Percentiles rank a stretch among this genome's conserved stretches.
Evolutionary conservation across 2,113 vertebrate genomes (phyloP).

Genomic region (Tringa solitaria): DNA sequence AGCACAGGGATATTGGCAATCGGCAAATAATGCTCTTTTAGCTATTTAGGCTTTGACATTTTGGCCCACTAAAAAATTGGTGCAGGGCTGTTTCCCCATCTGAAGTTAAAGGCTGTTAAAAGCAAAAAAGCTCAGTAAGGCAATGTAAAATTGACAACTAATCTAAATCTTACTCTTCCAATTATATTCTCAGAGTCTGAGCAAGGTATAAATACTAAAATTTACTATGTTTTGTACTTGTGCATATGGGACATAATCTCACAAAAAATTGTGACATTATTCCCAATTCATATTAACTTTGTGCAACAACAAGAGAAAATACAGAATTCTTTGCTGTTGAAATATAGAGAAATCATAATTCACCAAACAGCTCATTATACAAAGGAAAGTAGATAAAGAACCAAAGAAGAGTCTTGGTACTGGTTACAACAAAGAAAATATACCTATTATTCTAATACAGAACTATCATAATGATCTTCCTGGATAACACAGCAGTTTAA

Average conservation of each 20-base stretch:
- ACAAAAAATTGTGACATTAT: neutral
- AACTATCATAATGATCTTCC: neutral
- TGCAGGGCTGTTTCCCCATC: neutral
- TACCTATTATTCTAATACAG: neutral
- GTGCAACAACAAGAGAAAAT: conserved; percentile 8
- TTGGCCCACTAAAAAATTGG: neutral
- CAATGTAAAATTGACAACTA: neutral
- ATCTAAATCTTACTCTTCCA: neutral
- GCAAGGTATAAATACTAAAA: neutral
- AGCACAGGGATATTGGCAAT: neutral
- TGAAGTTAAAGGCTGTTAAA: neutral
- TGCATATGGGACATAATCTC: neutral
- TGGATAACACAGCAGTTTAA: neutral
- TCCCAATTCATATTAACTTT: neutral
- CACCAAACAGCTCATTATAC: neutral
- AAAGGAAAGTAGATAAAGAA: neutral
- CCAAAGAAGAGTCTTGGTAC: neutral
- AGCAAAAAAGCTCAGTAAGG: neutral
- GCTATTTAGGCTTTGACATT: neutral
- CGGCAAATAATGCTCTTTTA: neutral
- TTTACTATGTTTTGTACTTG: neutral
- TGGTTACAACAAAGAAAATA: neutral
- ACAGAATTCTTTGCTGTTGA: neutral
- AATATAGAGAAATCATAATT: neutral
- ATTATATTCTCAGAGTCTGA: neutral